Conservation (phyloP, 2,797 vertebrate genomes). For the Chelmon rostratus region DNA sequence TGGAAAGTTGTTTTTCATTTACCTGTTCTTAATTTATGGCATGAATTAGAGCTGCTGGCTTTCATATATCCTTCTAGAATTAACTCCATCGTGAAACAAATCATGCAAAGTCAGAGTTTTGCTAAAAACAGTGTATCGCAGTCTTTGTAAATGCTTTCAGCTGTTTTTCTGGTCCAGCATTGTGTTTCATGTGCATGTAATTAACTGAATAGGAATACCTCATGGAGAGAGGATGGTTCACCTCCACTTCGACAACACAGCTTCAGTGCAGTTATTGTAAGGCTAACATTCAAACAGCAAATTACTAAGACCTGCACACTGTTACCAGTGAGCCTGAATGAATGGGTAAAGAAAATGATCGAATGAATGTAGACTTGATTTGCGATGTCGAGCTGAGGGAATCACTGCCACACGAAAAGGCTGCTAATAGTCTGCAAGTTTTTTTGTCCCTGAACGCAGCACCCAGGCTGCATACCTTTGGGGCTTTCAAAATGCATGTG, state of each 20-base stretch:
- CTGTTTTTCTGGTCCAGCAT: not conserved
- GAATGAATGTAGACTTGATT: not conserved
- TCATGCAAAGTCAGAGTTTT: not conserved
- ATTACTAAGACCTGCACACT: not conserved
- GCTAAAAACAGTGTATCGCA: not conserved
- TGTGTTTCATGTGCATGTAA: not conserved
- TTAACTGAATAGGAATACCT: not conserved
- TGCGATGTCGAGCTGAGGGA: not conserved
- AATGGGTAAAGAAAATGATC: not conserved
- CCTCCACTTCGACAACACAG: not conserved
- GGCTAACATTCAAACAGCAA: not conserved
- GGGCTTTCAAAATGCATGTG: conserved; percentile 2
- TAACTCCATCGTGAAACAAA: not conserved
- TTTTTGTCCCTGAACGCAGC: not conserved
- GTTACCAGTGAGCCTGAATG: not conserved
- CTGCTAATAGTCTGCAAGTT: not conserved
- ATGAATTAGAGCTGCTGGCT: not conserved
- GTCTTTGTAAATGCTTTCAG: not conserved
- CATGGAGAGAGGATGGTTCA: not conserved
- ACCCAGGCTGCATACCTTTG: not conserved
- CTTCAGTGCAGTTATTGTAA: not conserved
- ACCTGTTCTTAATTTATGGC: not conserved
- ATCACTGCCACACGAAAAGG: not conserved
- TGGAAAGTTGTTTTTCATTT: not conserved
- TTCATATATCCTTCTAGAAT: not conserved